phyloP scores from a whole-genome alignment of 2,113 vertebrate genomes.

The Pseudorectes ferrugineus region DNA sequence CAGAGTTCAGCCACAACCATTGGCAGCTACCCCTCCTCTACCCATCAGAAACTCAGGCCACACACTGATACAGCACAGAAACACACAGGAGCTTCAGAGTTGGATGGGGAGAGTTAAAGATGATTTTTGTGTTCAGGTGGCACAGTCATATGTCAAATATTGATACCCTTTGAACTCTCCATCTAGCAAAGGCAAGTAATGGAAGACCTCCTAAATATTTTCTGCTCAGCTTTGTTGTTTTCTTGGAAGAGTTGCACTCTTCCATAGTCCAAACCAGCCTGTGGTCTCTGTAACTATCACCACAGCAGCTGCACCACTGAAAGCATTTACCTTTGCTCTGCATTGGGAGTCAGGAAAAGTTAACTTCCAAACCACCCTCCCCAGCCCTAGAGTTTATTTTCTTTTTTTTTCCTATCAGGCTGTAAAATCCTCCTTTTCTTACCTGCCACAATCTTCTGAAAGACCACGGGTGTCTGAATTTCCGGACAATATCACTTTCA shows the following conservation, averaged over 20 bases:
- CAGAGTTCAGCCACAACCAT: background rate
- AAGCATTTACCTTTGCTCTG: background rate
- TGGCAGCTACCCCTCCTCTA: background rate
- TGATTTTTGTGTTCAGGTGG: background rate
- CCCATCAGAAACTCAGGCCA: background rate
- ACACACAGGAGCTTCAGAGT: background rate
- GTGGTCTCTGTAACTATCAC: background rate
- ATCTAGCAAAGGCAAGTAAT: background rate
- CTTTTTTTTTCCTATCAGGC: background rate
- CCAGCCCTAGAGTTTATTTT: background rate
- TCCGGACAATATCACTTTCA: background rate
- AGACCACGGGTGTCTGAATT: fast-evolving
- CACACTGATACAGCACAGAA: background rate
- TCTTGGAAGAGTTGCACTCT: background rate
- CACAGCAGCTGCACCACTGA: background rate
- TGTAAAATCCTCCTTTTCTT: background rate
- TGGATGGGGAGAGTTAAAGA: background rate
- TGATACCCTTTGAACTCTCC: background rate
- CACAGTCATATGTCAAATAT: fast-evolving
- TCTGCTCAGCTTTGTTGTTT: background rate
- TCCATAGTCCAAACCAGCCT: background rate
- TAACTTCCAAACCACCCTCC: background rate
- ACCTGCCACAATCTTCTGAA: background rate
- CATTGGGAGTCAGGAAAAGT: background rate
- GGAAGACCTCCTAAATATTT: background rate